Percentiles rank a stretch among this genome's conserved stretches.
These are phyloP conservation scores for Campylomormyrus numenius DNA, from an alignment of 2,113 vertebrate species.

Conservation along the genomic window DNA sequence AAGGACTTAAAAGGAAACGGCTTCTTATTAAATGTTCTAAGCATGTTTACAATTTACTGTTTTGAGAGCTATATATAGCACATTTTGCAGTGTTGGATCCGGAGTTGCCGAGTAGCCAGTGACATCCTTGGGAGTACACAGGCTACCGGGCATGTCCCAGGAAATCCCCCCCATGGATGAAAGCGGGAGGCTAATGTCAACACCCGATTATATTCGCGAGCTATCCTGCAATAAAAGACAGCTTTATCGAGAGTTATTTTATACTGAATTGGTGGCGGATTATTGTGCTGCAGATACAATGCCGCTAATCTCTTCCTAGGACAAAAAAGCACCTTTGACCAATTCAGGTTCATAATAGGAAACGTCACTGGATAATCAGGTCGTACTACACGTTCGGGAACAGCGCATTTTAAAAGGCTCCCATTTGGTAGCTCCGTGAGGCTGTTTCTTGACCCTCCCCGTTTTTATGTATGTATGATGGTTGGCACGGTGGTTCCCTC, in stretches of 20 bases:
- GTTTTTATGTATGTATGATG: neutral
- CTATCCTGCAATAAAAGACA: neutral
- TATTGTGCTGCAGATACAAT: neutral
- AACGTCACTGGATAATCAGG: neutral
- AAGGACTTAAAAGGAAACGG: neutral
- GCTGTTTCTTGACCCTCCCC: neutral
- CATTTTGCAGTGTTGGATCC: neutral
- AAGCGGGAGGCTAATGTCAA: constrained; percentile 3
- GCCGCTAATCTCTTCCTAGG: neutral
- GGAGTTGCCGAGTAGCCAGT: neutral
- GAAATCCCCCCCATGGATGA: neutral
- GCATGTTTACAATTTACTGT: neutral
- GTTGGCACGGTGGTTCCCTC: neutral
- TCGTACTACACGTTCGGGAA: neutral
- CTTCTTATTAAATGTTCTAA: constrained; percentile 10
- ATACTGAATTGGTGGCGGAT: neutral
- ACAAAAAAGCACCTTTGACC: neutral
- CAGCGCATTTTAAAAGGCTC: neutral
- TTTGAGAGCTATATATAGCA: neutral
- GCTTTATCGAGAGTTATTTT: constrained; percentile 1
- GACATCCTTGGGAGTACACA: neutral
- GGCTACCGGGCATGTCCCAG: neutral
- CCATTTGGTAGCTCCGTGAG: neutral
- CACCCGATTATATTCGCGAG: neutral
- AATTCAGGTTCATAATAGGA: neutral